phyloP scores from a whole-genome alignment of 2,113 vertebrate species.

The Pterocles burchelli region DNA sequence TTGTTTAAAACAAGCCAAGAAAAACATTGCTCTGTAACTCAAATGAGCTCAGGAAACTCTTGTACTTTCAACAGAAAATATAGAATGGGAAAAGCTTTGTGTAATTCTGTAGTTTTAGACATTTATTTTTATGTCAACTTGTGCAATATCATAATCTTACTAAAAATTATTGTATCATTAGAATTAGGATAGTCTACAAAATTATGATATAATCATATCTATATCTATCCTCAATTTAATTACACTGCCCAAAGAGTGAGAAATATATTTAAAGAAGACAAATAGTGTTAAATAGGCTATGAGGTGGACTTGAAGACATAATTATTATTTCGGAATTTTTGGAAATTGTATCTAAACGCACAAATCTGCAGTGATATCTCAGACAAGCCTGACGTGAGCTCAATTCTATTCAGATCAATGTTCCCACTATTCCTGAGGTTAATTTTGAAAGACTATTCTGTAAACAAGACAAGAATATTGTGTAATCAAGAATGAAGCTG shows the following conservation, averaged over 20 bases:
- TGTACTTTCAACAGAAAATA: not conserved
- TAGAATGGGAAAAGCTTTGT: not conserved
- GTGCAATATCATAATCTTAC: not conserved
- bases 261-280: not conserved
- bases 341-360: not conserved
- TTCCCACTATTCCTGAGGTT: not conserved
- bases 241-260: not conserved
- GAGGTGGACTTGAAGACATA: not conserved
- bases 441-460: not conserved
- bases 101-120: not conserved
- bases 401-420: not conserved
- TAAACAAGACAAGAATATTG: not conserved
- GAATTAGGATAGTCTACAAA: not conserved
- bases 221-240: not conserved
- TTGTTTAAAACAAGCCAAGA: not conserved
- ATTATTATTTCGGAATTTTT: not conserved
- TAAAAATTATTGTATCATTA: not conserved
- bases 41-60: not conserved
- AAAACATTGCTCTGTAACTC: not conserved
- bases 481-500: not conserved
- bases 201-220: not conserved
- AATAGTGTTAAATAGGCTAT: not conserved
- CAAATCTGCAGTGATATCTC: not conserved
- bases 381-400: rapidly evolving
- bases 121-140: not conserved